Percentiles rank a stretch among this genome's conserved stretches.
phyloP scores from a whole-genome alignment of 2,797 vertebrate genomes.

The Ibycter americanus region DNA sequence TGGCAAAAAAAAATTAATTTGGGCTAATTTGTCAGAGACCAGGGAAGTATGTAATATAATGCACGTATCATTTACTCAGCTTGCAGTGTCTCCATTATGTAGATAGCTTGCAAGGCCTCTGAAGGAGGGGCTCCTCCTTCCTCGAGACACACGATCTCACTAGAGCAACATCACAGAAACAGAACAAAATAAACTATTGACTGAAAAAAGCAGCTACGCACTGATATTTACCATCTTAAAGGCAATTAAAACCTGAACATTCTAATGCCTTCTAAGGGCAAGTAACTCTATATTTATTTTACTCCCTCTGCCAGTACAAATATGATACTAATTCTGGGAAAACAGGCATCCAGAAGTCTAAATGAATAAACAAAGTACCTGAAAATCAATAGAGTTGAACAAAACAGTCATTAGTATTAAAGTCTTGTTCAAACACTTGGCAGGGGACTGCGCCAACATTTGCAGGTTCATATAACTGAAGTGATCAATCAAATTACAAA shows the following conservation, averaged over 20 bases:
- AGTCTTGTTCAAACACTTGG: constrained; percentile 42
- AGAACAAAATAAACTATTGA: neutral
- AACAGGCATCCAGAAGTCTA: constrained; percentile 9
- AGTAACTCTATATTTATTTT: neutral
- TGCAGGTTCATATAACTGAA: constrained; percentile 28
- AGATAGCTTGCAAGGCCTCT: neutral
- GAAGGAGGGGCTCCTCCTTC: neutral
- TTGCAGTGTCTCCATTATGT: neutral
- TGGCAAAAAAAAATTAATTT: neutral
- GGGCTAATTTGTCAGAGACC: neutral
- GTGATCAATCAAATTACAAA: constrained; percentile 61
- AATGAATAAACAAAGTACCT: constrained; percentile 30
- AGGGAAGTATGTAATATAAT: neutral
- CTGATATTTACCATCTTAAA: neutral
- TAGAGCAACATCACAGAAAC: neutral
- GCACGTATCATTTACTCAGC: rapidly evolving
- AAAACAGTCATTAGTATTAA: constrained; percentile 54
- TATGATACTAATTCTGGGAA: constrained; percentile 11
- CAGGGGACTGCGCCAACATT: constrained; percentile 23
- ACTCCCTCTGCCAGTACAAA: neutral
- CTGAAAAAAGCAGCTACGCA: neutral
- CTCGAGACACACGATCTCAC: neutral
- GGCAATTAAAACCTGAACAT: neutral
- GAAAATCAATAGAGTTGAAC: constrained; percentile 51
- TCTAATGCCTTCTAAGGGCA: neutral